Evolutionary conservation across 2,797 vertebrate genomes (phyloP).

Genomic region (Cynopterus sphinx): DNA sequence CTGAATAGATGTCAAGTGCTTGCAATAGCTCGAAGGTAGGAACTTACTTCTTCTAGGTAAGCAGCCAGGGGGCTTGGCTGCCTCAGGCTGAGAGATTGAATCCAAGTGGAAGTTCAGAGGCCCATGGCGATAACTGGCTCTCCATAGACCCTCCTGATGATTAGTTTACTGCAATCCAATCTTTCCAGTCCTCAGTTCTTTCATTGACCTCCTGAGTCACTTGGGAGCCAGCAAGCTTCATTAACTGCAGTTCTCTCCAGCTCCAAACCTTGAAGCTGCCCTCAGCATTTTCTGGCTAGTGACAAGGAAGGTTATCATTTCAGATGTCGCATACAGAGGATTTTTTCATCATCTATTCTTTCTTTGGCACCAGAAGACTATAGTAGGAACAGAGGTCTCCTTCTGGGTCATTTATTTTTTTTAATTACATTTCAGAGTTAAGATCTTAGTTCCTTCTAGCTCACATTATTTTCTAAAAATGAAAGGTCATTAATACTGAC

Average conservation of each 20-base stretch:
- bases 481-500: background rate
- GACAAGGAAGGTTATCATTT: background rate
- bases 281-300: background rate
- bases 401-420: background rate
- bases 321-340: background rate
- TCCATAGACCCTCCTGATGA: constrained; percentile 41
- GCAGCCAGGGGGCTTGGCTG: background rate
- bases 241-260: background rate
- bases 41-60: background rate
- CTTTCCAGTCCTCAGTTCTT: background rate
- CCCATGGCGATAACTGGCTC: background rate
- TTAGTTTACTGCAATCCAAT: background rate
- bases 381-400: background rate
- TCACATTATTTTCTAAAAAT: constrained; percentile 42
- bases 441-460: constrained; percentile 32
- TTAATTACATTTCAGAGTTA: background rate
- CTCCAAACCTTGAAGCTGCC: background rate
- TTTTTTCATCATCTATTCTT: background rate
- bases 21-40: background rate
- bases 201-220: background rate
- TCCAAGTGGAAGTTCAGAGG: constrained; percentile 60
- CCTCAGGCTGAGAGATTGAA: constrained; percentile 35
- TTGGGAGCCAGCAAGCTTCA: background rate
- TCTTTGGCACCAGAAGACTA: background rate
- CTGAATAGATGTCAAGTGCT: constrained; percentile 28